phyloP scores from a whole-genome alignment of 64 coral and sea anemone species.

The Pocillopora verrucosa region DNA sequence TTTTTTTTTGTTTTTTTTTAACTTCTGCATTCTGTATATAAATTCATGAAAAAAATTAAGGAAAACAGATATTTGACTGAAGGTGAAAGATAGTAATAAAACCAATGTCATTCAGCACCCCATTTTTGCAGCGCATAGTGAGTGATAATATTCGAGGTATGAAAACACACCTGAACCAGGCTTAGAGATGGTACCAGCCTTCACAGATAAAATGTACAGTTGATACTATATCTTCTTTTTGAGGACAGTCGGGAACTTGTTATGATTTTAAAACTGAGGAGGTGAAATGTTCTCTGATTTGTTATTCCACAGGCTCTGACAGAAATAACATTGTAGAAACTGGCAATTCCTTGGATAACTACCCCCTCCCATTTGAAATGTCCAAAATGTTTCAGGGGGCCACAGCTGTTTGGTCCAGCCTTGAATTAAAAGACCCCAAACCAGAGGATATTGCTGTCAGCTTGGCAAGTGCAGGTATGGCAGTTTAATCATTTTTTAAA shows the following conservation, averaged over 20 bases:
- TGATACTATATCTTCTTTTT: too few species aligned
- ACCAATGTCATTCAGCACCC: too few species aligned
- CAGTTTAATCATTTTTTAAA: background rate
- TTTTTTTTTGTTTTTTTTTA: background rate
- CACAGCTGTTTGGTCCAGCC: constrained; percentile 64
- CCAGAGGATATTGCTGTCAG: constrained; percentile 74
- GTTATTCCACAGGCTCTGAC: constrained; percentile 70
- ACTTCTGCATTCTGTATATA: background rate
- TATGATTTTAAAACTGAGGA: too few species aligned
- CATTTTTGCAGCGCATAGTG: too few species aligned
- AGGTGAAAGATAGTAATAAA: background rate
- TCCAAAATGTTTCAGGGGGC: constrained; percentile 71
- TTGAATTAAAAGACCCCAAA: constrained; percentile 39
- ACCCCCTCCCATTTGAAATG: constrained; percentile 81
- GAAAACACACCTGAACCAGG: too few species aligned
- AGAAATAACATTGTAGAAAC: constrained; percentile 92
- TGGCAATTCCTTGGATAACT: constrained; percentile 76
- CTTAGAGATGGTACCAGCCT: too few species aligned
- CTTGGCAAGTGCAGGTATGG: constrained; percentile 68
- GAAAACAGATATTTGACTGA: background rate
- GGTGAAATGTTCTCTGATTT: background rate
- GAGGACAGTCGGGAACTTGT: too few species aligned
- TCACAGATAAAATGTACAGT: too few species aligned
- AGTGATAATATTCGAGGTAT: too few species aligned
- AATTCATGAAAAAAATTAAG: too few species aligned